phyloP scores from a whole-genome alignment of 2,888 invertebrate species.

The Drosophila subsilvestris region DNA sequence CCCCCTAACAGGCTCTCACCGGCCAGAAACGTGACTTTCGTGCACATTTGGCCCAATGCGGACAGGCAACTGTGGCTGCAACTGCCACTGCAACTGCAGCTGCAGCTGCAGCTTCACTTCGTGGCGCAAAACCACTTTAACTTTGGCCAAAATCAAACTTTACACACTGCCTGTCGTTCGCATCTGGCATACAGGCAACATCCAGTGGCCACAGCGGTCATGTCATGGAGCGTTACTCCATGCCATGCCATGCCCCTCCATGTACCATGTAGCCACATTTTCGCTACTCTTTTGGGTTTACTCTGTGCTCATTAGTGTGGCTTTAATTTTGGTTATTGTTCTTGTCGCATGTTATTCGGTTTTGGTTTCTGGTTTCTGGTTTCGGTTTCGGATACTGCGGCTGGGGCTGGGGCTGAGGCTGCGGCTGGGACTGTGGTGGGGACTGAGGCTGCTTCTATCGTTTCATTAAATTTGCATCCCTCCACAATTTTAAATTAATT shows the following conservation, averaged over 20 bases:
- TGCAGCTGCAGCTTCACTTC: slow-evolving; percentile 2
- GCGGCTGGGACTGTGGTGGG: background rate
- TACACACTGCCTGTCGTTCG: slow-evolving; percentile 41
- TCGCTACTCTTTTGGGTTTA: slow-evolving; percentile 66
- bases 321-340: slow-evolving; percentile 75
- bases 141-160: slow-evolving; percentile 72
- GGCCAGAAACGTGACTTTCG: slow-evolving; percentile 68
- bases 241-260: slow-evolving; percentile 4
- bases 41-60: slow-evolving; percentile 52
- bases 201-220: slow-evolving; percentile 36
- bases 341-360: slow-evolving; percentile 51
- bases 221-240: background rate
- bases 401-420: background rate
- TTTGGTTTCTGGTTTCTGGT: slow-evolving; percentile 39
- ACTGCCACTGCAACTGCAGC: slow-evolving; percentile 21
- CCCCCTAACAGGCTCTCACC: slow-evolving; percentile 2
- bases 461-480: slow-evolving; percentile 55
- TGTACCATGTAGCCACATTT: slow-evolving; percentile 39
- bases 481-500: slow-evolving; percentile 61
- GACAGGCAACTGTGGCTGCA: slow-evolving; percentile 30
- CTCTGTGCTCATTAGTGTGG: slow-evolving; percentile 78
- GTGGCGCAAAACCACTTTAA: slow-evolving; percentile 59
- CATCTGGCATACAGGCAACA: slow-evolving; percentile 1
- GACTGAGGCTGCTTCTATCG: slow-evolving; percentile 22
- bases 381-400: slow-evolving; percentile 21